A percentile compares a stretch with the other conserved stretches of the same genome.
Evolutionary conservation across 2,113 vertebrate species (phyloP).

Genomic region (Menura novaehollandiae): DNA sequence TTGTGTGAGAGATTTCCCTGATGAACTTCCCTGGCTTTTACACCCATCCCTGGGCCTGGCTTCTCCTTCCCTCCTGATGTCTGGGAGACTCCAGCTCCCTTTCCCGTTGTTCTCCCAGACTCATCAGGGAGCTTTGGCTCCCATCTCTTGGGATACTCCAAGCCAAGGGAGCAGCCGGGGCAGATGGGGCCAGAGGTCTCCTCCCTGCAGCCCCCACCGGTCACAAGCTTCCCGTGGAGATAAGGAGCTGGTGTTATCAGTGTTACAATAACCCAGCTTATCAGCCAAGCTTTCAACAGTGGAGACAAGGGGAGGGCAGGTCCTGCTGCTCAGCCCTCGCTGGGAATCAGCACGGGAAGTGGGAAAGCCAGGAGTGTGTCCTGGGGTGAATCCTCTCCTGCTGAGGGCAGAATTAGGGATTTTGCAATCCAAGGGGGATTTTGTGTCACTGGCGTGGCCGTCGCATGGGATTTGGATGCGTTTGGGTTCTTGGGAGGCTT

Average conservation of each 20-base stretch:
- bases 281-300: background rate
- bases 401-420: fast-evolving
- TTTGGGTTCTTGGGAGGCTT: background rate
- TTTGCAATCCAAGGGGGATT: background rate
- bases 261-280: background rate
- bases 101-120: background rate
- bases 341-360: background rate
- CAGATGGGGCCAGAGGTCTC: background rate
- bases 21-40: background rate
- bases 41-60: background rate
- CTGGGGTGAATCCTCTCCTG: background rate
- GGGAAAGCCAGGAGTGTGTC: background rate
- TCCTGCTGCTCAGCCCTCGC: background rate
- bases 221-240: background rate
- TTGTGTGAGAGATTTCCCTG: fast-evolving
- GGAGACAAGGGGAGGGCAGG: background rate
- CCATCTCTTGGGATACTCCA: fast-evolving
- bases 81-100: background rate
- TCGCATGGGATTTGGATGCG: fast-evolving
- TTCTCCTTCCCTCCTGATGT: background rate
- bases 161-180: background rate
- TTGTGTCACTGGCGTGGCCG: background rate
- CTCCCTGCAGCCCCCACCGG: background rate
- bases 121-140: background rate
- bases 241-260: background rate